phyloP scores from a whole-genome alignment of 1,140 invertebrate species.

The Aphaenogaster rudis region DNA sequence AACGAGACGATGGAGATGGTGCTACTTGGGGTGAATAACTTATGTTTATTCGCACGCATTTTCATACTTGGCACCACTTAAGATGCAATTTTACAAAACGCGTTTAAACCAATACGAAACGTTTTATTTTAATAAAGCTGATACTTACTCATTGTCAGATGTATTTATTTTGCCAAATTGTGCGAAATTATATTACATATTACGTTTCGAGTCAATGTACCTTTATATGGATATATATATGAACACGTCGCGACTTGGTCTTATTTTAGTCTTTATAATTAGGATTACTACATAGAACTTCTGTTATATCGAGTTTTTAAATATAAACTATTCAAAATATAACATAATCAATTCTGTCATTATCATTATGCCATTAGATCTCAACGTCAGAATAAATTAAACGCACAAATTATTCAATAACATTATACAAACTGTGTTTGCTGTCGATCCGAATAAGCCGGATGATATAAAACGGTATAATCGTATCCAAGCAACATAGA shows the following conservation, averaged over 20 bases:
- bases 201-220: not conserved
- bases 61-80: constrained; percentile 61
- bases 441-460: constrained; percentile 19
- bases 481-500: constrained; percentile 32
- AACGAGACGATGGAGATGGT: constrained; percentile 73
- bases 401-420: not conserved
- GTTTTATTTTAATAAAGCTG: not conserved
- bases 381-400: not conserved
- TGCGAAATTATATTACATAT: not conserved
- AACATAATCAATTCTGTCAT: not conserved
- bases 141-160: not conserved
- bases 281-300: not conserved
- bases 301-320: not conserved
- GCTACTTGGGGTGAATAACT: constrained; percentile 83
- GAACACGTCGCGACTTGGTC: not conserved
- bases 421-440: not conserved
- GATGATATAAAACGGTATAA: constrained; percentile 35
- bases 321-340: constrained; percentile 3
- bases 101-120: not conserved
- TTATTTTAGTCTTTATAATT: not conserved
- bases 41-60: constrained; percentile 79
- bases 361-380: not conserved
- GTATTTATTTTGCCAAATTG: not conserved
- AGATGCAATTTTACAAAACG: constrained; percentile 38
- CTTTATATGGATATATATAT: not conserved